Base-by-base conservation (phyloP, 2,888 invertebrate species). In the Epinotia demarniana region DNA sequence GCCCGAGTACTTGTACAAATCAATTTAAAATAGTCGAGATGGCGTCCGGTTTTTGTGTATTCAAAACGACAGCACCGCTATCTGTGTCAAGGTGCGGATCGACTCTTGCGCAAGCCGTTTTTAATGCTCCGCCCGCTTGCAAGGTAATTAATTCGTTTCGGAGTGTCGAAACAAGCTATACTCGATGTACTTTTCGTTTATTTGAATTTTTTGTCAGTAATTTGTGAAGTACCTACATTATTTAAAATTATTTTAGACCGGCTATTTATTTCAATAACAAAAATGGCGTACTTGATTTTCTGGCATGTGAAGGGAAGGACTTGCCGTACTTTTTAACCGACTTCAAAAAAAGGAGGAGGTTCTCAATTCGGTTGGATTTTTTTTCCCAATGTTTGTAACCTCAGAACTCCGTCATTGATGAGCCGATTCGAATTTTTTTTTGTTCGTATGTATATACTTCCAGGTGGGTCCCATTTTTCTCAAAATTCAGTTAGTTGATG, bases 41-140 rank as follows among this genome's bases (percentile, higher is more conserved):
- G 87, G 90, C 90, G 93, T 93, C 93, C 92, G 93, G 93, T 93
- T 93, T 93, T 93, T 93, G 92, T 93, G 91, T 93, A 93, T 93
- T 93, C 92, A 93, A 92, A 93, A 93, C 93, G 93, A 92, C 93
- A 93, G 90, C 92, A 87, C 88, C 86, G 84, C 85, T 90, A 94
- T 91, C 90, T 91, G 91, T 93, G 93, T 93, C 93, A 94, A 93
- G 93, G 93, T 94, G 85, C 90, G 89, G 92, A 93, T 94, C 92
- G 92, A 82, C 90, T 89, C 86, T 94, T 94, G 92, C 93, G 93
- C 91, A 93, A 93, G 90, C 87, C 84, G 90, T 92, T 92, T 93
- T 92, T 92, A 90, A 92, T 92, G 91, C 93, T 86, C 88, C 91
- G 92, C 90, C 89, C 89, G 89, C 90, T 92, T 92, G 92, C 93